Conservation (phyloP, 2,113 vertebrate genomes). For the Oostethus manadensis region DNA sequence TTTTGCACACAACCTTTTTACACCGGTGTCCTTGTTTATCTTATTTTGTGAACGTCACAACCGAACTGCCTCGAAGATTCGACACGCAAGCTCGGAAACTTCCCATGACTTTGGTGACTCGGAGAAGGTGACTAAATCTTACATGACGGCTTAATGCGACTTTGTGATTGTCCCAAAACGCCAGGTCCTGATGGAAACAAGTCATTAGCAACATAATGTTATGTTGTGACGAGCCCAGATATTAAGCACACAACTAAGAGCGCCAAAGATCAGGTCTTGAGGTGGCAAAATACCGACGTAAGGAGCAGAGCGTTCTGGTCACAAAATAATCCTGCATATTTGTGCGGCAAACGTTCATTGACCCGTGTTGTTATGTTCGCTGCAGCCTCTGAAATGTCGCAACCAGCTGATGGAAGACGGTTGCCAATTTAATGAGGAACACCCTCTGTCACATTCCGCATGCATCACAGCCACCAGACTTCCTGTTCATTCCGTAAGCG, state of each 20-base stretch:
- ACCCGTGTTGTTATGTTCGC: background rate
- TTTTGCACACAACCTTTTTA: too few relatives aligned
- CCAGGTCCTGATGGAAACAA: background rate
- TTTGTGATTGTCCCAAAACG: background rate
- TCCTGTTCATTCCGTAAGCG: background rate
- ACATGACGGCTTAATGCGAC: background rate
- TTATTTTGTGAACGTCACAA: too few relatives aligned
- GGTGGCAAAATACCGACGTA: too few relatives aligned
- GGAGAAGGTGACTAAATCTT: background rate
- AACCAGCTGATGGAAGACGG: background rate
- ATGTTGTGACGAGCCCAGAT: background rate
- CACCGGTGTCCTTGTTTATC: too few relatives aligned
- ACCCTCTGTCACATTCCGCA: background rate
- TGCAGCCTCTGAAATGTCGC: background rate
- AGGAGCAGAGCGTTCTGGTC: too few relatives aligned
- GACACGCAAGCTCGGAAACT: background rate
- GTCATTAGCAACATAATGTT: too few relatives aligned
- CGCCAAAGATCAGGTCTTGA: background rate
- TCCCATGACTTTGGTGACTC: conserved; percentile 1
- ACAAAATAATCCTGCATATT: too few relatives aligned
- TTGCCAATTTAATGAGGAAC: background rate
- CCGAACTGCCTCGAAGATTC: background rate
- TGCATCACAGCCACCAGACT: background rate
- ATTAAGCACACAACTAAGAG: background rate
- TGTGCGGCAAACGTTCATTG: background rate